A percentile compares a stretch with the other conserved stretches of the same genome.
These are phyloP conservation scores for Sarcophaga bullata DNA, from an alignment of 1,140 invertebrate species.

Conservation along the genomic window DNA sequence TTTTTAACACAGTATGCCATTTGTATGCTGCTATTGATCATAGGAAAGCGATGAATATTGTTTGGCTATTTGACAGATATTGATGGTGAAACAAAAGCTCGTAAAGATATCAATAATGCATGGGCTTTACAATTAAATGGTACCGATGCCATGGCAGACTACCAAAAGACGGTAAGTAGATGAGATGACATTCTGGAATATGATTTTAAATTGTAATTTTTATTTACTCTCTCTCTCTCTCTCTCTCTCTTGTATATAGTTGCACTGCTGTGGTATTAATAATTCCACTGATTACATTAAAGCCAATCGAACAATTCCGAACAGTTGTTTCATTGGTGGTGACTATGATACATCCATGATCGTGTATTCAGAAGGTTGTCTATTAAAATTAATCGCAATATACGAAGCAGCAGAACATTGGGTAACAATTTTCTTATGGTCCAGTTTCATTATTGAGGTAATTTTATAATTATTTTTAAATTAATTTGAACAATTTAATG, in stretches of 20 bases:
- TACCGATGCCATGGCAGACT: slow-evolving; percentile 49
- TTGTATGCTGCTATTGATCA: slow-evolving; percentile 47
- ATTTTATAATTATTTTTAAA: background rate
- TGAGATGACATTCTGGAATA: background rate
- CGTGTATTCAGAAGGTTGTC: slow-evolving; percentile 49
- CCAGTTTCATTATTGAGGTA: slow-evolving; percentile 53
- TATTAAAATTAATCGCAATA: slow-evolving; percentile 46
- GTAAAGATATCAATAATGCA: slow-evolving; percentile 32
- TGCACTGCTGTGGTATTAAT: slow-evolving; percentile 54
- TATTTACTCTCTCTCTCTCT: too few relatives aligned
- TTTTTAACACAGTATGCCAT: slow-evolving; percentile 49
- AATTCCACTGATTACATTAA: background rate
- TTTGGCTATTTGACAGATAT: slow-evolving; percentile 45
- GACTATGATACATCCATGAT: background rate
- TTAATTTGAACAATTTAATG: background rate
- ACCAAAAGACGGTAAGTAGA: slow-evolving; percentile 48
- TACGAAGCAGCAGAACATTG: slow-evolving; percentile 42
- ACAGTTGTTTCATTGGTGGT: slow-evolving; percentile 48
- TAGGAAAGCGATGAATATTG: slow-evolving; percentile 47
- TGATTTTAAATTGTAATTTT: background rate
- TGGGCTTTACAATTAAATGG: slow-evolving; percentile 49
- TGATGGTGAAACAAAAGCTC: slow-evolving; percentile 26
- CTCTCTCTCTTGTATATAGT: slow-evolving; percentile 41
- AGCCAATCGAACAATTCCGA: slow-evolving; percentile 48
- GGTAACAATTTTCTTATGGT: slow-evolving; percentile 51